Base-by-base conservation (phyloP, 2,888 invertebrate species). In the Brachyptera putata region DNA sequence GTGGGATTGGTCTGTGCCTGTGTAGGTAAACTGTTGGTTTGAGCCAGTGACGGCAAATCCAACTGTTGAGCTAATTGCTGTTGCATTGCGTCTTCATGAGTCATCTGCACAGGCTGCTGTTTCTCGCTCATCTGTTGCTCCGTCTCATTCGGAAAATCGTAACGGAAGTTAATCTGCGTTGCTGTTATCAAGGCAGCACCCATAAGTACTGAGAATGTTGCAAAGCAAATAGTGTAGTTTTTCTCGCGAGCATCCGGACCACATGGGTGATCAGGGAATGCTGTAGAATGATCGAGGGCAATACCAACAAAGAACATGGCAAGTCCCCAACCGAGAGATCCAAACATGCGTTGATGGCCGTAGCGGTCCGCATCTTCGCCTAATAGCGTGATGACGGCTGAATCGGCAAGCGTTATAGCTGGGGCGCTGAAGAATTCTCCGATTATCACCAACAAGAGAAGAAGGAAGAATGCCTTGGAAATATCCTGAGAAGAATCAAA, bases 271-370 rank as follows among this genome's bases (percentile, higher is more conserved):
- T 91, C 84, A 22, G 94, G 91, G 75, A 99, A 98, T 0, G 95
- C 89, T 18, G 95, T 95, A 60, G 96, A 95, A 74, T 97, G 95
- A 77, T 99, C 98, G 63, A 99, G 79, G 1, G 92, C 95, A 69
- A 95, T 94, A 61, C 94, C 95, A 62, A 99, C 95, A 73, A 98
- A 89, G 77, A 99, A 98, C 98, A 99, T 99, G 48, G 98, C 91
- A 68, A 98, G 79, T 25, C 95, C 98, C 98, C 98, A 99, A 46
- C 98, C 98, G 60, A 97, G 79, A 16, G 95, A 96, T 1, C 96
- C 96, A 72, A 96, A 98, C 94, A 99, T 96, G 67, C 98, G 84
- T 77, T 98, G 98, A 70, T 95, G 91, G 0, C 97, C 97, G 74
- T 98, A 94, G 67, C 86, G 84, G 70, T 90, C 90, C 0, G 89